phyloP scores from a whole-genome alignment of 2,888 invertebrate genomes.

The Cacoxenus indagator region DNA sequence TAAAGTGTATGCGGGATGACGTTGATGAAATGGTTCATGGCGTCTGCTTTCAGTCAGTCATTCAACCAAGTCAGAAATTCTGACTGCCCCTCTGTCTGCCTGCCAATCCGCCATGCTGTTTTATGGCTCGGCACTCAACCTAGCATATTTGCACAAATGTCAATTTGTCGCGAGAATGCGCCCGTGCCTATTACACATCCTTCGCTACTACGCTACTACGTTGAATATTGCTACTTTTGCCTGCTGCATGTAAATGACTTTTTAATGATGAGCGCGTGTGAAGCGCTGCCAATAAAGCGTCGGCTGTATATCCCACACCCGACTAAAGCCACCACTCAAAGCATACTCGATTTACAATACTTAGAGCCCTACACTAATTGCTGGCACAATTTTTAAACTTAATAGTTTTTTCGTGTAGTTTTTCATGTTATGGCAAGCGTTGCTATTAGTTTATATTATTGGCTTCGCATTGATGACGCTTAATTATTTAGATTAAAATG shows the following conservation, averaged over 20 bases:
- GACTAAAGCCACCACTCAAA: background rate
- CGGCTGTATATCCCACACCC: background rate
- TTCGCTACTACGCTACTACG: background rate
- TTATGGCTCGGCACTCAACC: slow-evolving; percentile 33
- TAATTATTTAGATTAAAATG: background rate
- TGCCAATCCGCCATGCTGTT: slow-evolving; percentile 28
- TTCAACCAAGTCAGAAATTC: slow-evolving; percentile 20
- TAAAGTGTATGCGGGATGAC: background rate
- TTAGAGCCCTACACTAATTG: slow-evolving; percentile 59
- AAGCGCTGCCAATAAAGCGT: background rate
- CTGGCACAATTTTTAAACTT: slow-evolving; percentile 53
- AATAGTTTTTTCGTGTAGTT: slow-evolving; percentile 52
- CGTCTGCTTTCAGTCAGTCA: slow-evolving; percentile 23
- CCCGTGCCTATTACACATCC: background rate
- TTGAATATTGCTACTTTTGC: slow-evolving; percentile 18
- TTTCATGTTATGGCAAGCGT: background rate
- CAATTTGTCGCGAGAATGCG: slow-evolving; percentile 27
- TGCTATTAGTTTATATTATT: slow-evolving; percentile 5
- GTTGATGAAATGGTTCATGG: slow-evolving; percentile 15
- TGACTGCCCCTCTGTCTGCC: slow-evolving; percentile 28
- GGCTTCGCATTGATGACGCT: background rate
- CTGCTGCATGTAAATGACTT: slow-evolving; percentile 61
- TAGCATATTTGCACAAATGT: slow-evolving; percentile 38
- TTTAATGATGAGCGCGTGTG: slow-evolving; percentile 51
- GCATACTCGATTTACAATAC: too few relatives aligned